Base-by-base conservation (phyloP, 2,113 vertebrate species). In the Sinocyclocheilus rhinocerous region DNA sequence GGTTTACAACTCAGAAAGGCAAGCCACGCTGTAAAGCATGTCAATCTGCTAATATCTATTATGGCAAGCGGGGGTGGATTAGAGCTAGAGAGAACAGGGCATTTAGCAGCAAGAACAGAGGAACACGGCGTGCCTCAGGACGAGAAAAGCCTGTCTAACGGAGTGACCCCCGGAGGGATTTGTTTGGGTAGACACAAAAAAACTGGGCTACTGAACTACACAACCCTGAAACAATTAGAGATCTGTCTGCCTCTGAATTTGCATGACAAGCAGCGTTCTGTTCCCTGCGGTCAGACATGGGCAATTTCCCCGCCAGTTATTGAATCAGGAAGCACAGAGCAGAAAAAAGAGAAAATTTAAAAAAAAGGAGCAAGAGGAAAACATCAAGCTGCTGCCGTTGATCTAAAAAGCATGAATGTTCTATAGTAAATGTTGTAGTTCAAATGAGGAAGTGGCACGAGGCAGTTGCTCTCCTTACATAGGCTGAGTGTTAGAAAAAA, bases 21-120 rank as follows among this genome's bases (percentile, higher is more conserved):
- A 76, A 83, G 24, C 39, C 45, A 36, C 4, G 22, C 72, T 86
- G 85, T 89, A 78, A 89, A 85, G 86, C 80, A 69, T 80, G 86
- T 90, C 82, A 83, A 69, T 87, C 87, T 85, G 89, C 80, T 88
- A 78, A 72, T 83, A 76, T 88, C 78, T 85, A 84, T 79, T 85
- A 84, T 84, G 80, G 83, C 45, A 52, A 87, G 65, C 22, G 24
- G 29, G 36, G 13, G 78, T n/a, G 61, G 70, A 67, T 88, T 81
- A 84, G 77, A 83, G 81, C 57, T 33, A 39, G 70, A 79, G 50
- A 67, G 70, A 85, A 65, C 86, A 89, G 86, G 59, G 86, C 81
- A 81, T 84, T 83, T 70, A 57, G 77, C 33, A 67, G 65, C 11
- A 61, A 29, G n/a, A 82, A 85, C 65, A 86, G 72, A 84, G 77